Conservation (phyloP, 2,888 invertebrate species). For the Euproctis similis region DNA sequence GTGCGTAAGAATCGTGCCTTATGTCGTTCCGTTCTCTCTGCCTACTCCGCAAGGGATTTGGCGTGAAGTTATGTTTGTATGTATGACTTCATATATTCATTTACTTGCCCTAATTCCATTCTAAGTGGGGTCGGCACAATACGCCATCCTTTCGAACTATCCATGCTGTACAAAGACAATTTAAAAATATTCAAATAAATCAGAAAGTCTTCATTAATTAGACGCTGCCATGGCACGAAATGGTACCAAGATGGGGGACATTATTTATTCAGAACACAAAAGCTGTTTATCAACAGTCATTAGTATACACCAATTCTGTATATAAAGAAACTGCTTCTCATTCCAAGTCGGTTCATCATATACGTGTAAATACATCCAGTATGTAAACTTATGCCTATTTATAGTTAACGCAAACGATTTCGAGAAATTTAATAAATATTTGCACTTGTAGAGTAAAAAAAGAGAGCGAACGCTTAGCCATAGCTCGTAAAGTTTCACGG, state of each 20-base stretch:
- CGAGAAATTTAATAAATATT: slow-evolving; percentile 28
- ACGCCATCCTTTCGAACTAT: too few relatives aligned
- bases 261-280: neutral
- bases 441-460: slow-evolving; percentile 24
- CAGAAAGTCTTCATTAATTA: slow-evolving; percentile 1
- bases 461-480: slow-evolving; percentile 25
- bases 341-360: slow-evolving; percentile 17
- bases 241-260: slow-evolving; percentile 2
- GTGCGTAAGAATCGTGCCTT: too few relatives aligned
- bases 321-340: slow-evolving; percentile 7
- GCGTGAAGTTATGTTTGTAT: too few relatives aligned
- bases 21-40: too few relatives aligned
- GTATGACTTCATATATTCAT: too few relatives aligned
- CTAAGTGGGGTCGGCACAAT: too few relatives aligned
- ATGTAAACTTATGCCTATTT: slow-evolving; percentile 21
- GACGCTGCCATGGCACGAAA: slow-evolving; percentile 4
- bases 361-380: slow-evolving; percentile 20
- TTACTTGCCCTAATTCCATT: too few relatives aligned
- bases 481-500: slow-evolving; percentile 50
- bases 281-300: neutral
- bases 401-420: slow-evolving; percentile 23
- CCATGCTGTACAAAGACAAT: too few relatives aligned
- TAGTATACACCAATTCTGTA: neutral
- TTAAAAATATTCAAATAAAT: too few relatives aligned
- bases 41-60: too few relatives aligned